Evolutionary conservation across 1,140 invertebrate genomes (phyloP).

Genomic region (Teleopsis dalmanni): DNA sequence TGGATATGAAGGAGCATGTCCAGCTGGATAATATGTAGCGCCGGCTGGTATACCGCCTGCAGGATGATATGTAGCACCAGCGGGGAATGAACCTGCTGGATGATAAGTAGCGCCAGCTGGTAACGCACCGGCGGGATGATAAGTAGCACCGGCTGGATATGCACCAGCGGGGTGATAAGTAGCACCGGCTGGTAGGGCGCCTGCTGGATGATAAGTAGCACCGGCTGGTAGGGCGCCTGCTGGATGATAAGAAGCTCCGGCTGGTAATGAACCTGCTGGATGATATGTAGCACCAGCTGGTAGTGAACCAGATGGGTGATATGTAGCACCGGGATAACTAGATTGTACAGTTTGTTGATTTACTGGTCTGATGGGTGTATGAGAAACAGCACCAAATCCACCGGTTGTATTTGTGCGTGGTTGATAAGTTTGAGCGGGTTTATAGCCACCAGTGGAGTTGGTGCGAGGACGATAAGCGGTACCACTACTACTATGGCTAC

Average conservation of each 20-base stretch:
- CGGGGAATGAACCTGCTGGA: conserved; percentile 16
- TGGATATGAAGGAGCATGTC: conserved; percentile 19
- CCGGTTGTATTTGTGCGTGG: conserved; percentile 27
- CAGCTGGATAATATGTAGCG: conserved; percentile 30
- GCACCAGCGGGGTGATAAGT: conserved; percentile 11
- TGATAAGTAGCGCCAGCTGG: conserved; percentile 25
- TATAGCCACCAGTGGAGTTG: conserved; percentile 4
- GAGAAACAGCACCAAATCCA: conserved; percentile 18
- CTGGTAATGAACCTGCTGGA: conserved; percentile 16
- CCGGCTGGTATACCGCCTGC: conserved; percentile 25
- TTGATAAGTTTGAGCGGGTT: conserved; percentile 19
- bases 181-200: conserved; percentile 5
- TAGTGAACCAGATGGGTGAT: conserved; percentile 6
- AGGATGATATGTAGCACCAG: conserved; percentile 15
- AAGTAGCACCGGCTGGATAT: conserved; percentile 13
- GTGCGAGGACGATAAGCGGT: background rate
- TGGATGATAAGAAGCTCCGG: conserved; percentile 25
- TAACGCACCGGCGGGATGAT: conserved; percentile 10
- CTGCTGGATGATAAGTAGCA: conserved; percentile 12
- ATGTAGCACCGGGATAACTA: conserved; percentile 28
- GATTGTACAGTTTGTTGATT: conserved; percentile 31
- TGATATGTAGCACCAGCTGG: conserved; percentile 26
- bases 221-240: conserved; percentile 11
- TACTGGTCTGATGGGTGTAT: conserved; percentile 28
- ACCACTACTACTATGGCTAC: conserved; percentile 11